phyloP scores from a whole-genome alignment of 37 sponge, comb jelly and placozoan species.

The Geodia barretti region DNA sequence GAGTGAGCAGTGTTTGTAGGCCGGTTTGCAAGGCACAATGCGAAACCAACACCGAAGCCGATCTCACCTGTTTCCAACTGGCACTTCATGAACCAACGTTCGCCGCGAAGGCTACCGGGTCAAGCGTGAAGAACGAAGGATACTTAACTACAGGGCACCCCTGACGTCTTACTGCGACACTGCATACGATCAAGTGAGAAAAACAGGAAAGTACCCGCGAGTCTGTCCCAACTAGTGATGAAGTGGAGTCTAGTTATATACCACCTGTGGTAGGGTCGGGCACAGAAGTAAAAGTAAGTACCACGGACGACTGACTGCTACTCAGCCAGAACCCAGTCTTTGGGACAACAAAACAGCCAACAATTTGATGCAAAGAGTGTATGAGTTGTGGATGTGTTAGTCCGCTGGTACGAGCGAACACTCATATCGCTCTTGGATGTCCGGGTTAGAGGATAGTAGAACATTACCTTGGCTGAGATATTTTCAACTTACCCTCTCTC shows the following conservation, averaged over 20 bases:
- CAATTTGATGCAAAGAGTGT: no score
- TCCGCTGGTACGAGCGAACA: no score
- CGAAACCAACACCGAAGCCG: constrained; percentile 94
- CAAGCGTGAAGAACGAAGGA: constrained; percentile 77
- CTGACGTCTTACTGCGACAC: constrained; percentile 93
- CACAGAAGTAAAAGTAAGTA: no score
- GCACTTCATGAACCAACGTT: constrained; percentile 98
- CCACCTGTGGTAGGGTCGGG: no score
- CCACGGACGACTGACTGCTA: constrained; percentile 95
- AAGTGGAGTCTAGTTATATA: no score
- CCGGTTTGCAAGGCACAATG: constrained; percentile 95
- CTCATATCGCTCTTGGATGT: no score
- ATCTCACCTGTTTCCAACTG: constrained; percentile 98
- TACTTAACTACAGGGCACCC: constrained; percentile 92
- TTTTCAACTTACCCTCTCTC: not conserved
- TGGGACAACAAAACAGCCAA: no score
- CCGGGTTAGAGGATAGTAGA: no score
- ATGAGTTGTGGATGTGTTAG: no score
- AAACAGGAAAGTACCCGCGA: no score
- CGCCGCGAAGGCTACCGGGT: constrained; percentile 80
- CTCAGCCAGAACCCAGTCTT: no score
- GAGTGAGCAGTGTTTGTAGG: constrained; percentile 94
- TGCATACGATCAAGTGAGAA: constrained; percentile 93
- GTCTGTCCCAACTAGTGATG: constrained; percentile 96
- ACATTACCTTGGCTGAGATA: no score